Conservation (phyloP, 2,113 vertebrate species). For the Cairina moschata region DNA sequence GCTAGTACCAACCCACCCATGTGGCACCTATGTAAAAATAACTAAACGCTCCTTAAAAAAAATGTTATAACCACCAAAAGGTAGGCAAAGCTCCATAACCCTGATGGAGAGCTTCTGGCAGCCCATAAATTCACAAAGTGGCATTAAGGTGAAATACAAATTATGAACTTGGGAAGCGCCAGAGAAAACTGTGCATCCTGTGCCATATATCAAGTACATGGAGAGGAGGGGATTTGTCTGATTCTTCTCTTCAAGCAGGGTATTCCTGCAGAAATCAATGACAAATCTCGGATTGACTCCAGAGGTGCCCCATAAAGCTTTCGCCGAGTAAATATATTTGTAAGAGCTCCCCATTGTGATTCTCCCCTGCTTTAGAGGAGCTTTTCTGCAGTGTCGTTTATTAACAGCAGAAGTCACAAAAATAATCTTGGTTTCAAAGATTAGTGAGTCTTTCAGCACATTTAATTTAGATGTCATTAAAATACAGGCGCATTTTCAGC, state of each 20-base stretch:
- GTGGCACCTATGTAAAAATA: conserved; percentile 55
- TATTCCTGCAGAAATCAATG: conserved; percentile 9
- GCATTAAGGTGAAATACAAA: conserved; percentile 69
- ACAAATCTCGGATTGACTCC: conserved; percentile 1
- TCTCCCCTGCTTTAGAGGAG: not conserved
- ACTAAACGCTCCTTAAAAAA: conserved; percentile 44
- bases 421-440: not conserved
- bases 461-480: not conserved
- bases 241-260: not conserved
- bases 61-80: conserved; percentile 59
- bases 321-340: not conserved
- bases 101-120: conserved; percentile 67
- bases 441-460: not conserved
- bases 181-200: conserved; percentile 51
- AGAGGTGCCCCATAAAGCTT: conserved; percentile 20
- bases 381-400: not conserved
- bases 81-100: conserved; percentile 60
- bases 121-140: conserved; percentile 67
- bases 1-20: conserved; percentile 43
- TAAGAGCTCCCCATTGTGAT: not conserved
- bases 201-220: conserved; percentile 23
- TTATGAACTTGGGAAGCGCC: conserved; percentile 47
- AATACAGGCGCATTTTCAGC: not conserved
- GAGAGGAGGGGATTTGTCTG: conserved; percentile 10
- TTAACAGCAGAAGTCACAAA: not conserved